Percentiles rank a stretch among this genome's conserved stretches.
Evolutionary conservation across 1,140 invertebrate species (phyloP).

Genomic region (Ridgeia piscesae): DNA sequence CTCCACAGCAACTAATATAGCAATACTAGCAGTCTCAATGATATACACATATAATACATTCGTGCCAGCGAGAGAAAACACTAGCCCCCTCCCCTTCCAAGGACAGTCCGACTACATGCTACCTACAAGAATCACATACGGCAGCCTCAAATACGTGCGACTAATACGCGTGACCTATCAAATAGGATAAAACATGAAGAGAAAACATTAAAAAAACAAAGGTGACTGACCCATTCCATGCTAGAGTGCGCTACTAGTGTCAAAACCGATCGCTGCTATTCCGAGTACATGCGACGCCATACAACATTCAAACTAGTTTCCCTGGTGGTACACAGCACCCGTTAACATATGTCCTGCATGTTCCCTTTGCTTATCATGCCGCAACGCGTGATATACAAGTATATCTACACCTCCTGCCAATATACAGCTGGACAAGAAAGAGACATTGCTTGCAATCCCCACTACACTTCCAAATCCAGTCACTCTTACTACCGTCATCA

Average conservation of each 20-base stretch:
- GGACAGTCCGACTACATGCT: neutral
- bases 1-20: constrained; percentile 1
- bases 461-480: neutral
- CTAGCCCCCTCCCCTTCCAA: neutral
- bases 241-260: neutral
- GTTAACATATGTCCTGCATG: neutral
- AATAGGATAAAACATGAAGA: neutral
- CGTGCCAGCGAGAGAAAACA: neutral
- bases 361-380: neutral
- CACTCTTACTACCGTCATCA: neutral
- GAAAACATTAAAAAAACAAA: neutral
- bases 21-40: neutral
- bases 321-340: neutral
- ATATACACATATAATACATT: neutral
- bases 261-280: neutral
- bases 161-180: neutral
- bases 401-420: neutral
- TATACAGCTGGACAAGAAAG: neutral
- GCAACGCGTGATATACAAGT: neutral
- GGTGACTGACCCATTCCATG: neutral
- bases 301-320: neutral
- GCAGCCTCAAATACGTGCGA: neutral
- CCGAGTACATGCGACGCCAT: neutral
- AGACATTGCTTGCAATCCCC: neutral
- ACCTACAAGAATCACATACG: neutral